Evolutionary conservation across 2,797 vertebrate species (phyloP).

Genomic region (Apodemus agrarius): DNA sequence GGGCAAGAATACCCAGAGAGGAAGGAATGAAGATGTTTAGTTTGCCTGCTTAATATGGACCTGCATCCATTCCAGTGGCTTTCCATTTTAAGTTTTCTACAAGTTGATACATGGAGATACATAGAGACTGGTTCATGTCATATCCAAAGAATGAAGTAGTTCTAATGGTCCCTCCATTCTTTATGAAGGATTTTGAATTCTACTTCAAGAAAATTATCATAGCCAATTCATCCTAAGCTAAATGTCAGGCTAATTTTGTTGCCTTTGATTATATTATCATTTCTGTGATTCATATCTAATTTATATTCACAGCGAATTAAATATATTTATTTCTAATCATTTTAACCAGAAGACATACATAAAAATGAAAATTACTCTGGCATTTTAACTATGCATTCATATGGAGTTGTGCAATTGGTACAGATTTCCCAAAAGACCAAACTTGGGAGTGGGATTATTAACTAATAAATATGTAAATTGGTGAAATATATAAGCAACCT

Average conservation of each 20-base stretch:
- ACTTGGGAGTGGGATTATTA: not conserved
- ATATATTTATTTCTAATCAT: slow-evolving; percentile 8
- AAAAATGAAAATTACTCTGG: not conserved
- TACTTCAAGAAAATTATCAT: not conserved
- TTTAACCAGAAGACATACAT: not conserved
- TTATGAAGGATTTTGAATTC: slow-evolving; percentile 24
- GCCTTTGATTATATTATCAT: slow-evolving; percentile 16
- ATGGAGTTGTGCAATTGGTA: not conserved
- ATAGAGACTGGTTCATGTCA: not conserved
- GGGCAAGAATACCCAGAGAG: not conserved
- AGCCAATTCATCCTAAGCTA: not conserved
- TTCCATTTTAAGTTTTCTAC: not conserved
- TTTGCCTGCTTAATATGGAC: not conserved
- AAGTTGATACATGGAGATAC: not conserved
- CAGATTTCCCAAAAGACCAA: slow-evolving; percentile 38
- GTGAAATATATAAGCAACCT: not conserved
- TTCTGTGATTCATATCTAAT: not conserved
- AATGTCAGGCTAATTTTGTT: not conserved
- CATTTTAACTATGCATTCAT: slow-evolving; percentile 1
- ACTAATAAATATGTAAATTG: not conserved
- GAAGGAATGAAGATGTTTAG: not conserved
- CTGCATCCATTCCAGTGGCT: not conserved
- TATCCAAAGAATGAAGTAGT: no score
- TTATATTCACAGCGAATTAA: not conserved
- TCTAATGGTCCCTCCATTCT: not conserved